phyloP scores from a whole-genome alignment of 2,888 invertebrate species.

The Agriopis aurantiaria region DNA sequence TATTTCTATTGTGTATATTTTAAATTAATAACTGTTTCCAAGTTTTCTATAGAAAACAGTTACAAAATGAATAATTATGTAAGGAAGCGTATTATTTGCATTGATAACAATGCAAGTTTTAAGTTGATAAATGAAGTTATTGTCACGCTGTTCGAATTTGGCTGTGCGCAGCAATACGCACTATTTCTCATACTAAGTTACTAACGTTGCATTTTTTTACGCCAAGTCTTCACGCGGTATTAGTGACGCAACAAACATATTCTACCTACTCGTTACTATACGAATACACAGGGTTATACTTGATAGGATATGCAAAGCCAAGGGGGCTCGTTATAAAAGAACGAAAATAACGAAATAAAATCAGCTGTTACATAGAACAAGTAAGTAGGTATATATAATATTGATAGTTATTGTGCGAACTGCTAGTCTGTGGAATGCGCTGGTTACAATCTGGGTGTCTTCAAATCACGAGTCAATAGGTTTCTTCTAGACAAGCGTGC shows the following conservation, averaged over 20 bases:
- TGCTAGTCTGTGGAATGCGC: too few species aligned
- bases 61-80: neutral
- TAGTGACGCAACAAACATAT: slow-evolving; percentile 13
- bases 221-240: slow-evolving; percentile 15
- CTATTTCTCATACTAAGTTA: slow-evolving; percentile 3
- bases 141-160: slow-evolving; percentile 6
- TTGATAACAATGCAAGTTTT: neutral
- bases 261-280: neutral
- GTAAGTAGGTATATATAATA: too few species aligned
- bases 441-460: too few species aligned
- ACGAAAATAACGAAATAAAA: too few species aligned
- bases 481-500: too few species aligned
- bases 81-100: neutral
- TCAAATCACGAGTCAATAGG: too few species aligned
- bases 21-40: too few species aligned
- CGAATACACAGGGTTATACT: neutral
- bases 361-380: too few species aligned
- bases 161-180: slow-evolving; percentile 8
- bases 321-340: neutral
- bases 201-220: slow-evolving; percentile 18
- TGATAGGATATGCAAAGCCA: neutral
- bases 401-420: too few species aligned
- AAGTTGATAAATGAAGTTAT: neutral
- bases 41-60: neutral
- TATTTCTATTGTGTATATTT: too few species aligned